A percentile compares a stretch with the other conserved stretches of the same genome.
phyloP scores from a whole-genome alignment of 2,888 invertebrate species.

The Platycheirus rosarum region DNA sequence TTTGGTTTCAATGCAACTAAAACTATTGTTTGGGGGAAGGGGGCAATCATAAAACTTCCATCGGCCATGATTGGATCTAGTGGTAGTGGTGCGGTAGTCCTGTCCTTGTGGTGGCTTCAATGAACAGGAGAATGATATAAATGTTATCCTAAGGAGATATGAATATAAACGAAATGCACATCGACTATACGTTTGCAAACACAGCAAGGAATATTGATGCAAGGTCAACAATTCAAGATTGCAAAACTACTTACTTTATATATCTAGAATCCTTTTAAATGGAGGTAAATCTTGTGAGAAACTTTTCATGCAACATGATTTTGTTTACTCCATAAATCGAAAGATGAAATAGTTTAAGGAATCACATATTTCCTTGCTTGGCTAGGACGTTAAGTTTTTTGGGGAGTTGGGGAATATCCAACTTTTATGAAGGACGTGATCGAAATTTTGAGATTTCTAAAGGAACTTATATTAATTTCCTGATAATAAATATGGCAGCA shows the following conservation, averaged over 20 bases:
- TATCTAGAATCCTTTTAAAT: neutral
- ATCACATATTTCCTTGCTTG: slow-evolving; percentile 9
- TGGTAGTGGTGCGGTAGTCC: neutral
- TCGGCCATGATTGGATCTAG: slow-evolving; percentile 35
- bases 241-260: too few relatives aligned
- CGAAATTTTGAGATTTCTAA: slow-evolving; percentile 12
- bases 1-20: slow-evolving; percentile 56
- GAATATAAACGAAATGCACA: slow-evolving; percentile 48
- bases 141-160: slow-evolving; percentile 46
- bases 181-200: slow-evolving; percentile 31
- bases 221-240: slow-evolving; percentile 8
- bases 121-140: slow-evolving; percentile 48
- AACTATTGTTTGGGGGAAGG: slow-evolving; percentile 67
- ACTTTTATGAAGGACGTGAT: slow-evolving; percentile 24
- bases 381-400: neutral
- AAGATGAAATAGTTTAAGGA: slow-evolving; percentile 27
- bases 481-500: slow-evolving; percentile 28
- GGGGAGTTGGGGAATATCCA: neutral
- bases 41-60: slow-evolving; percentile 64
- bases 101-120: neutral
- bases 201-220: slow-evolving; percentile 38
- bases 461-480: slow-evolving; percentile 24
- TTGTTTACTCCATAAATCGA: slow-evolving; percentile 29
- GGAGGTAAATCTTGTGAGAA: slow-evolving; percentile 30
- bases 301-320: slow-evolving; percentile 20